A percentile compares a stretch with the other conserved stretches of the same genome.
These are phyloP conservation scores for Drosophila picticornis DNA, from an alignment of 2,888 invertebrate species.

Conservation along the genomic window DNA sequence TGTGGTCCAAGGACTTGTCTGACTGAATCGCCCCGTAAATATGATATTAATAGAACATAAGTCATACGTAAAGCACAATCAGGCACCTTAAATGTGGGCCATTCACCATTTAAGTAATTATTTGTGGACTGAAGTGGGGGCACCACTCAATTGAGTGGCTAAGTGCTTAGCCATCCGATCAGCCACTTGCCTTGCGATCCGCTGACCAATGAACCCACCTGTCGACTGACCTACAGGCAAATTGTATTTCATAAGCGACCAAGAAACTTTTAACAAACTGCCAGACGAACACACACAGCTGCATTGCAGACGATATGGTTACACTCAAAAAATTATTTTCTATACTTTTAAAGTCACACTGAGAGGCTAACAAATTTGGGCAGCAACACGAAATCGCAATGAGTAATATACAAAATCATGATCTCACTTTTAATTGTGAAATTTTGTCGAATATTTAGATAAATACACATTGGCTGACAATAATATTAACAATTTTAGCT, in stretches of 20 bases:
- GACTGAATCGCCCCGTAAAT: background rate
- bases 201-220: conserved; percentile 21
- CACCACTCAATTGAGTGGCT: conserved; percentile 31
- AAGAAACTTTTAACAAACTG: background rate
- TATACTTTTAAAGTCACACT: no score
- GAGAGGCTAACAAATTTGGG: accelerated
- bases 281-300: background rate
- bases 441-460: background rate
- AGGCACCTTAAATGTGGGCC: conserved; percentile 11
- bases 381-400: background rate
- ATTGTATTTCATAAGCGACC: conserved; percentile 7
- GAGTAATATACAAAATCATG: background rate
- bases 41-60: conserved; percentile 29
- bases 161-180: conserved; percentile 18
- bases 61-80: conserved; percentile 2
- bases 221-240: conserved; percentile 19
- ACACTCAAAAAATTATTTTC: background rate
- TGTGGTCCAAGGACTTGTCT: conserved; percentile 4
- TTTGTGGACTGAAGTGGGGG: conserved; percentile 19
- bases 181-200: conserved; percentile 5
- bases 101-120: conserved; percentile 34
- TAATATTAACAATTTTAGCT: background rate
- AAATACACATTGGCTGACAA: no score
- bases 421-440: background rate
- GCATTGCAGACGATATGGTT: background rate